A percentile compares a stretch with the other conserved stretches of the same genome.
phyloP scores from a whole-genome alignment of 2,888 invertebrate genomes.

The Tipula confusa region DNA sequence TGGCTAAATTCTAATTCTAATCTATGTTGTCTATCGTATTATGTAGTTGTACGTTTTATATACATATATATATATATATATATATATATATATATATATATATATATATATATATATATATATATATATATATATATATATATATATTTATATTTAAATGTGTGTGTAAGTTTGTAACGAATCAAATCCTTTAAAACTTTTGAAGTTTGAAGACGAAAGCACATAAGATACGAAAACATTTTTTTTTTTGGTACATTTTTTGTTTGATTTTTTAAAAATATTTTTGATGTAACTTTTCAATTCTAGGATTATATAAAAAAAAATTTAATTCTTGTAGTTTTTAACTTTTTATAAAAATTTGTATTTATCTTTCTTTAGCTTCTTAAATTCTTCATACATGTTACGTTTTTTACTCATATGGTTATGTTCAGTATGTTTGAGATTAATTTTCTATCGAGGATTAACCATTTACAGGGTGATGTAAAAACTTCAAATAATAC shows the following conservation, averaged over 20 bases:
- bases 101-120: not conserved
- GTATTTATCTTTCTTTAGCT: too few relatives aligned
- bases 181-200: not conserved
- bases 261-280: not conserved
- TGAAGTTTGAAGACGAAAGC: not conserved
- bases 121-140: not conserved
- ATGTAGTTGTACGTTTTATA: not conserved
- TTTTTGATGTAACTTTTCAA: slow-evolving; percentile 12
- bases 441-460: too few relatives aligned
- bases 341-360: too few relatives aligned
- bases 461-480: too few relatives aligned
- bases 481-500: too few relatives aligned
- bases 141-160: not conserved
- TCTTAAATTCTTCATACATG: too few relatives aligned
- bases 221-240: not conserved
- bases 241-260: not conserved
- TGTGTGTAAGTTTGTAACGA: not conserved
- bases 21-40: not conserved
- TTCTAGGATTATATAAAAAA: not conserved
- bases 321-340: too few relatives aligned
- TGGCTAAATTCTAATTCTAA: not conserved
- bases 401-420: too few relatives aligned
- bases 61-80: not conserved
- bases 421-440: too few relatives aligned
- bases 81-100: not conserved